Evolutionary conservation across 2,888 invertebrate species (phyloP).

Genomic region (Cheiracanthium punctorium): DNA sequence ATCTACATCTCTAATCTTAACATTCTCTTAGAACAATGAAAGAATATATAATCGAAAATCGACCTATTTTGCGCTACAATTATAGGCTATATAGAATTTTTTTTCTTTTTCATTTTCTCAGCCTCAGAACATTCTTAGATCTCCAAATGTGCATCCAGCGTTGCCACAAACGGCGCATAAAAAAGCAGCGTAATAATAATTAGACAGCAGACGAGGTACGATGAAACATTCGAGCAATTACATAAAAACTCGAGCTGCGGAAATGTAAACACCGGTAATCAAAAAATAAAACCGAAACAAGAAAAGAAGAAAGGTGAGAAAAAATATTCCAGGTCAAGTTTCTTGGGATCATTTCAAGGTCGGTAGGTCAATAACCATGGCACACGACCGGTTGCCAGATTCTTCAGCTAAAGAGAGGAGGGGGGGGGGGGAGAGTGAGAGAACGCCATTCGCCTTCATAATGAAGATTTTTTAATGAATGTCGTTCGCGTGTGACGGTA

Average conservation of each 20-base stretch:
- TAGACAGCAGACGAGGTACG: background rate
- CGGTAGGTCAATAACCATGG: slow-evolving; percentile 50
- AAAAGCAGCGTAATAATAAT: background rate
- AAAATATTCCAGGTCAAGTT: slow-evolving; percentile 41
- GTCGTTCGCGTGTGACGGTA: background rate
- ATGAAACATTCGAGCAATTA: background rate
- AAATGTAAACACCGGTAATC: background rate
- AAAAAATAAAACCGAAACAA: background rate
- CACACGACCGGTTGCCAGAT: slow-evolving; percentile 55
- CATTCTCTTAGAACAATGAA: background rate
- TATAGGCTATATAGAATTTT: background rate
- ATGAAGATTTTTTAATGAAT: background rate
- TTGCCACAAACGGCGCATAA: background rate
- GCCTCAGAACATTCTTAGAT: too few species aligned
- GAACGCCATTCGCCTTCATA: background rate
- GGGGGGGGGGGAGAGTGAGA: background rate
- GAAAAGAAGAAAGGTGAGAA: background rate
- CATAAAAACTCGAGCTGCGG: background rate
- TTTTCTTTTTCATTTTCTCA: too few species aligned
- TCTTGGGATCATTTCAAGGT: slow-evolving; percentile 46
- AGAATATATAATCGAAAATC: background rate
- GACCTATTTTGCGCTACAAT: background rate
- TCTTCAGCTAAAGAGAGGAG: background rate
- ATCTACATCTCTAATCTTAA: too few species aligned
- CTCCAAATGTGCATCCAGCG: background rate